A percentile compares a stretch with the other conserved stretches of the same genome.
These are phyloP conservation scores for Periplaneta americana DNA, from an alignment of 1,140 invertebrate species.

Conservation along the genomic window DNA sequence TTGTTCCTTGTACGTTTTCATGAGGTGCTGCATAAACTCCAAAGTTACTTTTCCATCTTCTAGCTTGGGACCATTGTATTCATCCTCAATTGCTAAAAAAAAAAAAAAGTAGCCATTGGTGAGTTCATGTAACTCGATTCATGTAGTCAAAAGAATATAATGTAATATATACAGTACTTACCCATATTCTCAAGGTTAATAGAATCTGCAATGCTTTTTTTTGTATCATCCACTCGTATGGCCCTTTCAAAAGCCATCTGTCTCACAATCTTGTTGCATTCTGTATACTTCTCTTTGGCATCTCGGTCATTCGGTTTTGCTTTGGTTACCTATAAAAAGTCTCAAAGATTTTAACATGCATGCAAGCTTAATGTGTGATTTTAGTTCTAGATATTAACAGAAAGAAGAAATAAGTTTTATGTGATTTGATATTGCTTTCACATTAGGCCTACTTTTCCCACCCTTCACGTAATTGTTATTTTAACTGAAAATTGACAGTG, in stretches of 20 bases:
- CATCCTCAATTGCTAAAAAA: constrained; percentile 82
- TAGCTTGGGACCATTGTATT: constrained; percentile 87
- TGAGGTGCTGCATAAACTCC: constrained; percentile 78
- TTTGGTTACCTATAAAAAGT: constrained; percentile 78
- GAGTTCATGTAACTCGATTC: too few species aligned
- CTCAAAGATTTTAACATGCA: too few species aligned
- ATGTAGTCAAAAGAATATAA: constrained; percentile 8
- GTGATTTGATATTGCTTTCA: too few species aligned
- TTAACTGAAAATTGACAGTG: too few species aligned
- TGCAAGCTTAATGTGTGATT: too few species aligned
- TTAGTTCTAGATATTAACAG: too few species aligned
- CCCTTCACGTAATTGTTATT: too few species aligned
- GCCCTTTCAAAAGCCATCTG: constrained; percentile 95
- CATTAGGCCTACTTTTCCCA: too few species aligned
- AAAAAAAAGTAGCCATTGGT: too few species aligned
- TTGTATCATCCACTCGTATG: constrained; percentile 87
- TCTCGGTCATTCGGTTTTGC: constrained; percentile 89
- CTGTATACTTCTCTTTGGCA: constrained; percentile 86
- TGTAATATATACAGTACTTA: constrained; percentile 45
- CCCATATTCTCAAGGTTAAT: constrained; percentile 89
- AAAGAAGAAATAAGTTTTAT: too few species aligned
- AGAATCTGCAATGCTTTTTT: constrained; percentile 77
- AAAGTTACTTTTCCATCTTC: constrained; percentile 85
- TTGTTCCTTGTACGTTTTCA: constrained; percentile 87
- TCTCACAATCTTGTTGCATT: constrained; percentile 95